These are phyloP conservation scores for Hyperoplus immaculatus DNA, from an alignment of 2,797 vertebrate species.

Conservation along the genomic window DNA sequence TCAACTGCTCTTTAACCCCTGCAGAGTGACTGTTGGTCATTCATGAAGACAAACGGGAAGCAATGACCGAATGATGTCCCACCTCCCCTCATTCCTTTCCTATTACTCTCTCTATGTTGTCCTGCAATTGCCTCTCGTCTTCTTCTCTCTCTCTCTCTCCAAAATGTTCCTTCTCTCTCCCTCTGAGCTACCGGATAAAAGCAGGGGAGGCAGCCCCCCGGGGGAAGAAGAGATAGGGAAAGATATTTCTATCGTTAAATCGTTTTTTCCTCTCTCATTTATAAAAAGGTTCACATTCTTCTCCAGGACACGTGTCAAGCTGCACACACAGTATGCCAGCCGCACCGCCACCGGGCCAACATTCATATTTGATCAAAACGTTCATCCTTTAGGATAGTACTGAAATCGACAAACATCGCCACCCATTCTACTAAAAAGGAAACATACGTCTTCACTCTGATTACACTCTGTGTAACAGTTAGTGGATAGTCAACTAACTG, in stretches of 20 bases:
- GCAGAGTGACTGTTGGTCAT: conserved; percentile 28
- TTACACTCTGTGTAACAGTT: neutral
- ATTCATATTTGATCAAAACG: conserved; percentile 9
- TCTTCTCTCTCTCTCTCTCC: conserved; percentile 8
- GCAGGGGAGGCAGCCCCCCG: conserved; percentile 57
- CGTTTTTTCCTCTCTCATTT: conserved; percentile 47
- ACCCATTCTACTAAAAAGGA: conserved; percentile 1
- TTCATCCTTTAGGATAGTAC: conserved; percentile 38
- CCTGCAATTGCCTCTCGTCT: neutral
- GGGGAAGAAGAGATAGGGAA: conserved; percentile 64
- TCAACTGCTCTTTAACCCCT: conserved; percentile 25
- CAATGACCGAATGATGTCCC: neutral
- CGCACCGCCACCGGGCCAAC: neutral
- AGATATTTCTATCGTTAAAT: conserved; percentile 72
- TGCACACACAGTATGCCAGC: neutral
- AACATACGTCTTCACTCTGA: conserved; percentile 8
- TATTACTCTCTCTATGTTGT: neutral
- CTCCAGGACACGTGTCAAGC: conserved; percentile 17
- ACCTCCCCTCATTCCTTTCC: neutral
- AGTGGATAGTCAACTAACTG: neutral
- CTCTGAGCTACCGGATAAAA: conserved; percentile 71
- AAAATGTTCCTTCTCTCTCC: conserved; percentile 22
- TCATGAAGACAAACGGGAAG: conserved; percentile 31
- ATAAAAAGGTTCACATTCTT: conserved; percentile 45
- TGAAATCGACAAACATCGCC: conserved; percentile 33